Evolutionary conservation across 1,140 invertebrate species (phyloP).

Genomic region (Bombus impatiens): DNA sequence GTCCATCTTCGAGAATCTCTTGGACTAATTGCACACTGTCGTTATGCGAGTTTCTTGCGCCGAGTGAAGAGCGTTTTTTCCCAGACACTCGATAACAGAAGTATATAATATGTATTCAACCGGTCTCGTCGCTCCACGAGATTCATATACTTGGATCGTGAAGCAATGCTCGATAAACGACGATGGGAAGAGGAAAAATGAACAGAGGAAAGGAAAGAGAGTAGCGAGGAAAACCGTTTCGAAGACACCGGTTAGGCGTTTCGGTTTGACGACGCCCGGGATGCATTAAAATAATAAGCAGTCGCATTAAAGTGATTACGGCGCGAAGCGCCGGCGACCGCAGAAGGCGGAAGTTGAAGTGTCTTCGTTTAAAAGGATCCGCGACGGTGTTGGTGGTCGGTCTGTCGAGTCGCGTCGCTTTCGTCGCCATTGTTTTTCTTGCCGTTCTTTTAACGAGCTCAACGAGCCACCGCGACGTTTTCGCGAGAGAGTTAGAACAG

Average conservation of each 20-base stretch:
- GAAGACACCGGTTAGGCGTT: background rate
- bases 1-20: background rate
- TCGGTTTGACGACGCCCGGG: background rate
- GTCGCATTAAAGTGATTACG: conserved; percentile 59
- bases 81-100: background rate
- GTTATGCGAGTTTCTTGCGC: background rate
- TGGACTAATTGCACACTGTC: conserved; percentile 11
- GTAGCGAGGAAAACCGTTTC: background rate
- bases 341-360: conserved; percentile 48
- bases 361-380: conserved; percentile 34
- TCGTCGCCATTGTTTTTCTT: conserved; percentile 61
- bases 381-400: conserved; percentile 42
- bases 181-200: background rate
- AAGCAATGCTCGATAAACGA: background rate
- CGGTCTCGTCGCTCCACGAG: background rate
- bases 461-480: conserved; percentile 47
- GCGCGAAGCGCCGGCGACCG: conserved; percentile 24
- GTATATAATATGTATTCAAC: background rate
- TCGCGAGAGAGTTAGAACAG: conserved; percentile 4
- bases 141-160: background rate
- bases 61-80: background rate
- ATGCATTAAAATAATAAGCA: conserved; percentile 67
- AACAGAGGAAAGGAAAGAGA: background rate
- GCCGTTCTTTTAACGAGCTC: conserved; percentile 51
- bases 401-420: conserved; percentile 25